phyloP scores from a whole-genome alignment of 2,797 vertebrate species.

The Myoxocephalus aenaeus region DNA sequence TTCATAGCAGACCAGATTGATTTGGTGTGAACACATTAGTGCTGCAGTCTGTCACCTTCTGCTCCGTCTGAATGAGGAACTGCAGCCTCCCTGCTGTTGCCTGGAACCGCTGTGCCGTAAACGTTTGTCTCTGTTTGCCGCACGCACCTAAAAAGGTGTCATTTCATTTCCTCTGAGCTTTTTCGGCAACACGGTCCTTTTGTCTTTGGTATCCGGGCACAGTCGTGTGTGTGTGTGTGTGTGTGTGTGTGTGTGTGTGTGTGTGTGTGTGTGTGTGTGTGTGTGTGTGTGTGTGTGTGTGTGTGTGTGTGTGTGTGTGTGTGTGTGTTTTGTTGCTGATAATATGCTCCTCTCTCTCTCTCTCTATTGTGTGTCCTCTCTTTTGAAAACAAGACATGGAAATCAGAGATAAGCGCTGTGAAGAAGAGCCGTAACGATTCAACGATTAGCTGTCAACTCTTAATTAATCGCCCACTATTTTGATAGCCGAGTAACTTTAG shows the following conservation, averaged over 20 bases:
- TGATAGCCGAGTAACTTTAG: no score
- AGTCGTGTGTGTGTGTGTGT: background rate
- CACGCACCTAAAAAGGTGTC: conserved; percentile 32
- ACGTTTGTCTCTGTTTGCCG: conserved; percentile 29
- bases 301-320: conserved; percentile 20
- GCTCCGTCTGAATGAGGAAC: conserved; percentile 15
- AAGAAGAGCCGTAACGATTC: background rate
- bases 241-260: conserved; percentile 21
- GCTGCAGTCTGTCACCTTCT: conserved; percentile 47
- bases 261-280: conserved; percentile 3
- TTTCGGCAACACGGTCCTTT: conserved; percentile 36
- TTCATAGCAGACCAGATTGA: conserved; percentile 41
- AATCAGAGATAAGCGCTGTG: conserved; percentile 38
- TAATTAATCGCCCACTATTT: no score
- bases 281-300: no score
- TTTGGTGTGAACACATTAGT: conserved; percentile 35
- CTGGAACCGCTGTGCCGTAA: conserved; percentile 12
- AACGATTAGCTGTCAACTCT: no score
- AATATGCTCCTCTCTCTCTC: conserved; percentile 23
- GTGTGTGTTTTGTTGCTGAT: conserved; percentile 14
- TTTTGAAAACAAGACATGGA: conserved; percentile 38
- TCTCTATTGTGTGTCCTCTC: conserved; percentile 30
- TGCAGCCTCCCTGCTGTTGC: conserved; percentile 20
- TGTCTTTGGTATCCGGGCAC: conserved; percentile 55
- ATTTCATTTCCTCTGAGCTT: conserved; percentile 40